These are phyloP conservation scores for Hoplodrina blanda DNA, from an alignment of 2,888 invertebrate species.

Conservation along the genomic window DNA sequence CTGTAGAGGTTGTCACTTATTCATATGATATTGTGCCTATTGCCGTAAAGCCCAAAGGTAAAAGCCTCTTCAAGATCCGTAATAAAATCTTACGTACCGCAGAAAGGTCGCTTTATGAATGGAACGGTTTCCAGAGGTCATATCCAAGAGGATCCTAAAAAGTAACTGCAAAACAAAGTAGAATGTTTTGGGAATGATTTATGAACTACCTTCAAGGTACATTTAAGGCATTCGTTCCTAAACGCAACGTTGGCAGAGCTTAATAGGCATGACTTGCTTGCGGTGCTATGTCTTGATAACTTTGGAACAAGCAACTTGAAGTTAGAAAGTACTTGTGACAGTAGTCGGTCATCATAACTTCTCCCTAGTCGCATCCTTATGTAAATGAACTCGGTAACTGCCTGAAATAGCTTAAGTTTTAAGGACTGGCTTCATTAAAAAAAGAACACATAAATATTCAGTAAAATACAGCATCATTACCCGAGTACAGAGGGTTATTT, in stretches of 20 bases:
- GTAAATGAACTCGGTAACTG: slow-evolving; percentile 45
- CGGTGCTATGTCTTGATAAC: slow-evolving; percentile 50
- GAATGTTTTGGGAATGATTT: slow-evolving; percentile 35
- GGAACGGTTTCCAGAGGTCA: slow-evolving; percentile 37
- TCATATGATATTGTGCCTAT: slow-evolving; percentile 41
- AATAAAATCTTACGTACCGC: slow-evolving; percentile 61
- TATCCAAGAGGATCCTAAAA: slow-evolving; percentile 48
- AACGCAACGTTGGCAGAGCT: slow-evolving; percentile 23
- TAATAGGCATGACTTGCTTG: slow-evolving; percentile 54
- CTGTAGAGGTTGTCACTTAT: slow-evolving; percentile 52
- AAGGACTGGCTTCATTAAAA: slow-evolving; percentile 1
- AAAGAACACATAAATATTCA: neutral
- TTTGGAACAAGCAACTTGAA: slow-evolving; percentile 45
- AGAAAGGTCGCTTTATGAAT: slow-evolving; percentile 50
- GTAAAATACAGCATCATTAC: neutral
- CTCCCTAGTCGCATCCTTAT: slow-evolving; percentile 37
- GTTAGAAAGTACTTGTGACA: slow-evolving; percentile 48
- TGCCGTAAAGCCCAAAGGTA: slow-evolving; percentile 46
- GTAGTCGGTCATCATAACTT: slow-evolving; percentile 59
- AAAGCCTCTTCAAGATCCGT: slow-evolving; percentile 43
- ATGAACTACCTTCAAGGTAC: slow-evolving; percentile 32
- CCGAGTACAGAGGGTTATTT: too few species aligned
- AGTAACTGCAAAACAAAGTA: slow-evolving; percentile 44
- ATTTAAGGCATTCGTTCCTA: slow-evolving; percentile 41
- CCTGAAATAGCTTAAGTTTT: slow-evolving; percentile 35